Percentiles rank a stretch among this genome's conserved stretches.
Evolutionary conservation across 2,888 invertebrate genomes (phyloP).

Genomic region (Eupithecia subumbrata): DNA sequence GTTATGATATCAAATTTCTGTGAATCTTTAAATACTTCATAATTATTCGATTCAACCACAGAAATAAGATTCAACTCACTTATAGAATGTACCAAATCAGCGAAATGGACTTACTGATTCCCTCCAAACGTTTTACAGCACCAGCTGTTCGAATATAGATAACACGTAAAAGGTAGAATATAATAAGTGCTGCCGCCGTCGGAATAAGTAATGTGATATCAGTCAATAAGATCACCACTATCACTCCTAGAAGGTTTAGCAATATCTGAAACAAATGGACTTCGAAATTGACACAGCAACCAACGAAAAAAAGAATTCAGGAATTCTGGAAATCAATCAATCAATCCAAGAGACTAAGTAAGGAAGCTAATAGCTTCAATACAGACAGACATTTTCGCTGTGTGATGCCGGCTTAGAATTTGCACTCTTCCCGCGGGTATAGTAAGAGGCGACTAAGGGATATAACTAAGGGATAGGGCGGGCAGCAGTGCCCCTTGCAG

Average conservation of each 20-base stretch:
- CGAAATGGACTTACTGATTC: constrained; percentile 81
- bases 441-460: too few species aligned
- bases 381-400: too few species aligned
- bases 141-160: constrained; percentile 88
- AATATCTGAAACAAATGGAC: constrained; percentile 85
- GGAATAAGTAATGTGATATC: constrained; percentile 76
- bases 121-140: constrained; percentile 87
- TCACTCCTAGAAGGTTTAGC: constrained; percentile 89
- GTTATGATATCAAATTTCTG: not conserved
- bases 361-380: too few species aligned
- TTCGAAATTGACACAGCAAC: not conserved
- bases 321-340: not conserved
- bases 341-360: not conserved
- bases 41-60: too few species aligned
- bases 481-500: too few species aligned
- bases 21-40: too few species aligned
- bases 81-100: not conserved
- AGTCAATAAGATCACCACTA: constrained; percentile 89
- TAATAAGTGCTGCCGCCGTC: constrained; percentile 81
- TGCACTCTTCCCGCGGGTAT: too few species aligned
- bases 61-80: not conserved
- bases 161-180: constrained; percentile 85
- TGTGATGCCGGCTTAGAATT: too few species aligned
- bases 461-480: too few species aligned
- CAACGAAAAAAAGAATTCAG: not conserved